These are phyloP conservation scores for Bursaphelenchus okinawaensis DNA, from an alignment of 2,888 invertebrate genomes.

Conservation along the genomic window DNA sequence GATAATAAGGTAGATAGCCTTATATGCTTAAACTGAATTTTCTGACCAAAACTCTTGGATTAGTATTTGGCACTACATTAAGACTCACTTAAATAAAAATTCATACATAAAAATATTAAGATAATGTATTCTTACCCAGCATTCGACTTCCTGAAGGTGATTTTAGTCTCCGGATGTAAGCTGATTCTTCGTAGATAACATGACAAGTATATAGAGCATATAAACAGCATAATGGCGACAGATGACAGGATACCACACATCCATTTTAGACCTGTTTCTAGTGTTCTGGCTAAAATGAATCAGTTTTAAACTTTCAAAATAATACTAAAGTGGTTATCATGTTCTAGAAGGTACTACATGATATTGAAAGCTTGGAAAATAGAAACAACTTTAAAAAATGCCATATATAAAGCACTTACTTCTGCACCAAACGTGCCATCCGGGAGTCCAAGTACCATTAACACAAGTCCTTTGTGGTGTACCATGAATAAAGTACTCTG, in stretches of 20 bases:
- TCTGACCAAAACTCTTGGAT: too few relatives aligned
- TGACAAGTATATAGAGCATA: slow-evolving; percentile 29
- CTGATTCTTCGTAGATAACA: slow-evolving; percentile 34
- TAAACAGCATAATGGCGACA: slow-evolving; percentile 30
- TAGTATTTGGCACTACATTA: too few relatives aligned
- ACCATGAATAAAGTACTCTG: slow-evolving; percentile 44
- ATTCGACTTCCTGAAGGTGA: slow-evolving; percentile 32
- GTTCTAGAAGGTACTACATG: background rate
- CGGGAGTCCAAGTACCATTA: slow-evolving; percentile 47
- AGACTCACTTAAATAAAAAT: too few relatives aligned
- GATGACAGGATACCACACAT: slow-evolving; percentile 32
- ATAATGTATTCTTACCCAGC: slow-evolving; percentile 23
- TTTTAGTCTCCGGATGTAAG: slow-evolving; percentile 31
- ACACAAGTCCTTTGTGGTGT: slow-evolving; percentile 31
- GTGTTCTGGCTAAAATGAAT: slow-evolving; percentile 20
- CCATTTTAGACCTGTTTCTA: slow-evolving; percentile 38
- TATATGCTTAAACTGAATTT: too few relatives aligned
- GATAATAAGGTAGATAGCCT: too few relatives aligned
- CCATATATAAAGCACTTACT: slow-evolving; percentile 24
- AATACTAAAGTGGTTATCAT: too few relatives aligned
- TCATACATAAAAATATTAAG: too few relatives aligned
- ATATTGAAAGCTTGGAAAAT: background rate
- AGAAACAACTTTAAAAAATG: slow-evolving; percentile 7
- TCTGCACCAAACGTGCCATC: slow-evolving; percentile 48
- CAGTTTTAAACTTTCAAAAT: too few relatives aligned